phyloP scores from a whole-genome alignment of 1,140 invertebrate species.

The Trissolcus basalis region DNA sequence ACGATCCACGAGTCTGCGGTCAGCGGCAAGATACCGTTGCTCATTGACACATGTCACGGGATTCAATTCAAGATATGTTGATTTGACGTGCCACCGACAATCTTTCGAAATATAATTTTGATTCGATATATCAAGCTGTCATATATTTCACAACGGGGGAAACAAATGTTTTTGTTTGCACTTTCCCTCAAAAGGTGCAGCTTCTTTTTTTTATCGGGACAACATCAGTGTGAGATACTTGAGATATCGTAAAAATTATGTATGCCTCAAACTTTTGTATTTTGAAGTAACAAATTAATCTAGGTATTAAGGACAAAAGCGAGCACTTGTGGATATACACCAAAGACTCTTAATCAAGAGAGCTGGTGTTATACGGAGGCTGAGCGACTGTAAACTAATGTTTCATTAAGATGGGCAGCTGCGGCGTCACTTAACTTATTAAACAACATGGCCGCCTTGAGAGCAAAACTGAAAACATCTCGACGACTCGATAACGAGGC shows the following conservation, averaged over 20 bases:
- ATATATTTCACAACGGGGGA: too few species aligned
- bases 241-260: too few species aligned
- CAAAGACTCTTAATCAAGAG: conserved; percentile 49
- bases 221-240: too few species aligned
- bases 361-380: conserved; percentile 56
- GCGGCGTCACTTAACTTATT: conserved; percentile 76
- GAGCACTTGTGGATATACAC: conserved; percentile 27
- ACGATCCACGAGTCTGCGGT: conserved; percentile 64
- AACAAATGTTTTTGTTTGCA: too few species aligned
- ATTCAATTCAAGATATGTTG: conserved; percentile 68
- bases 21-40: conserved; percentile 49
- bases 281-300: not conserved
- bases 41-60: conserved; percentile 62
- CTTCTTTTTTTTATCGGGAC: too few species aligned
- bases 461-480: conserved; percentile 58
- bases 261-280: too few species aligned
- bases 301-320: conserved; percentile 30
- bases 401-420: conserved; percentile 75
- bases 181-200: too few species aligned
- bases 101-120: conserved; percentile 25
- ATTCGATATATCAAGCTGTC: not conserved
- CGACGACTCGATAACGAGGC: conserved; percentile 44
- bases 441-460: conserved; percentile 69
- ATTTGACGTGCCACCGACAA: conserved; percentile 43
- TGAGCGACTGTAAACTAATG: conserved; percentile 72